These are phyloP conservation scores for Ricordea florida DNA, from an alignment of 92 coral and sea anemone species.

Conservation along the genomic window DNA sequence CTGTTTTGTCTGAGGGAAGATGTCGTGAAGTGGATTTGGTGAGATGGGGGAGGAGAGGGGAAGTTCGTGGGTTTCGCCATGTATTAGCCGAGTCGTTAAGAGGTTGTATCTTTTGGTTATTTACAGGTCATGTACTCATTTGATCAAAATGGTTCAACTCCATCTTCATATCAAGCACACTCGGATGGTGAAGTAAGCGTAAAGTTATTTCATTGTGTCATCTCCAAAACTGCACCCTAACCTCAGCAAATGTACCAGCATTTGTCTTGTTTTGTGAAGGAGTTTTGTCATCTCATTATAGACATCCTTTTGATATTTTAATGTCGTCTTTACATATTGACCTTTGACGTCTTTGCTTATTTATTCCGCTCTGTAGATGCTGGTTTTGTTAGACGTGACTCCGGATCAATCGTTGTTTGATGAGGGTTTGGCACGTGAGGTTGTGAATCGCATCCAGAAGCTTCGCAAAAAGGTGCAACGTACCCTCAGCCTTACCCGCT, in stretches of 20 bases:
- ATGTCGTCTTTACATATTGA: background rate
- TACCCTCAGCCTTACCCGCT: too few relatives aligned
- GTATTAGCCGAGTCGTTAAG: too few relatives aligned
- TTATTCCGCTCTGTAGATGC: constrained; percentile 43
- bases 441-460: constrained; percentile 97
- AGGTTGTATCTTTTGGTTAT: background rate
- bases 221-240: background rate
- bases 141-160: constrained; percentile 75
- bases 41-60: too few relatives aligned
- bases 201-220: too few relatives aligned
- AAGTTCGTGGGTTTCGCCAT: too few relatives aligned
- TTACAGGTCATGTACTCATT: constrained; percentile 77
- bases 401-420: constrained; percentile 97
- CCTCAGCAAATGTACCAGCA: too few relatives aligned
- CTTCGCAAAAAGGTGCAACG: constrained; percentile 99
- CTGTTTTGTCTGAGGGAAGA: too few relatives aligned
- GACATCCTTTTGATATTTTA: too few relatives aligned
- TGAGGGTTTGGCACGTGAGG: constrained; percentile 97
- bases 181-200: constrained; percentile 84
- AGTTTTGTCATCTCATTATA: too few relatives aligned
- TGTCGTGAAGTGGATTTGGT: too few relatives aligned
- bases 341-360: too few relatives aligned
- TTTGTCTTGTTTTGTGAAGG: too few relatives aligned
- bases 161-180: constrained; percentile 91
- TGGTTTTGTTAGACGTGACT: constrained; percentile 87